A percentile compares a stretch with the other conserved stretches of the same genome.
Evolutionary conservation across 2,888 invertebrate species (phyloP).

Genomic region (Nomada ruficornis): DNA sequence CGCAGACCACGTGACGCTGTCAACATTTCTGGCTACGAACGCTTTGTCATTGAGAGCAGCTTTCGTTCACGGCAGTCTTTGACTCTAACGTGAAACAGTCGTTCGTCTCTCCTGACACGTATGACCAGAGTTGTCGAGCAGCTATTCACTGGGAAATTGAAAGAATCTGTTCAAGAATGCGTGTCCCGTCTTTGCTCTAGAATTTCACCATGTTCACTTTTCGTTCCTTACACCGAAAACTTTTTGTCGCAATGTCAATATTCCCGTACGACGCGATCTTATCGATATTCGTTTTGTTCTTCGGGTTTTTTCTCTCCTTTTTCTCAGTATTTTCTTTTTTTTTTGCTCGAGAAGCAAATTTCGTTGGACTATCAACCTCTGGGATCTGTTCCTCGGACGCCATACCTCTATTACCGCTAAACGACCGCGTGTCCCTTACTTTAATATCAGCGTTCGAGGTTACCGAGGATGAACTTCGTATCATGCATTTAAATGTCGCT

Average conservation of each 20-base stretch:
- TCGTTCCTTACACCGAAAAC: not conserved
- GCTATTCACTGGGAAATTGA: slow-evolving; percentile 61
- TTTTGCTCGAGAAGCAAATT: not conserved
- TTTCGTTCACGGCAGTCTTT: not conserved
- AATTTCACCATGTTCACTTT: slow-evolving; percentile 11
- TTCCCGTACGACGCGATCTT: not conserved
- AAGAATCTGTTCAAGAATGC: slow-evolving; percentile 51
- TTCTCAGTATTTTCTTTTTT: not conserved
- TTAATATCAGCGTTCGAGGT: slow-evolving; percentile 27
- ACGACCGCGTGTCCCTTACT: not conserved
- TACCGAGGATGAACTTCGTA: slow-evolving; percentile 29
- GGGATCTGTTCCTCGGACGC: not conserved
- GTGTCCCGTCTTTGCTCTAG: slow-evolving; percentile 41
- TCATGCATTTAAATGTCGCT: slow-evolving; percentile 57
- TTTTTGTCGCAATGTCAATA: too few species aligned
- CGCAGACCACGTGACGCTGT: not conserved
- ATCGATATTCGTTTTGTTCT: not conserved
- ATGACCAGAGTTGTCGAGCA: slow-evolving; percentile 43
- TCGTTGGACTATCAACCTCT: not conserved
- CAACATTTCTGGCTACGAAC: too few species aligned
- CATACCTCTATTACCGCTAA: not conserved
- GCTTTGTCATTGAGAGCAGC: not conserved
- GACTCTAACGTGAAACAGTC: slow-evolving; percentile 29
- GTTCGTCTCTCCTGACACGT: slow-evolving; percentile 49
- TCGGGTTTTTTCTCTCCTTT: too few species aligned